Base-by-base conservation (phyloP, 2,888 invertebrate species). In the Cantharis rufa region DNA sequence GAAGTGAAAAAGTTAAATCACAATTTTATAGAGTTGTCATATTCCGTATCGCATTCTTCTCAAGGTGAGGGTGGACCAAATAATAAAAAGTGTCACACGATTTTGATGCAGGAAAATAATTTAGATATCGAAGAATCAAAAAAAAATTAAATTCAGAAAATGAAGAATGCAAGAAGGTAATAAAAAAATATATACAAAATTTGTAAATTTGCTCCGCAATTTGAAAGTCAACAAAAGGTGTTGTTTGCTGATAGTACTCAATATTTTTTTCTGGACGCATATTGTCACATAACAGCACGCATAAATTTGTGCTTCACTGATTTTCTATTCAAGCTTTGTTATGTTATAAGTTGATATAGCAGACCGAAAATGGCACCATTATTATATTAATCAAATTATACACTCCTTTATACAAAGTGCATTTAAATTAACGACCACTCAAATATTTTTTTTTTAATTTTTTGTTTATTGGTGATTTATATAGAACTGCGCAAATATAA, bases 11-110 rank as follows among this genome's bases (percentile, higher is more conserved):
- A 82, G 81, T 79, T 80, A 82, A 81, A 84, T 84, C 82, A 81
- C 82, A 82, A 80, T 83, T 83, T 84, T 84, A 85, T 85, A 82
- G 81, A 84, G 83, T 83, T 81, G 82, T 84, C 82, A 81, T 81
- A 80, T 76, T 79, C 80, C 80, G 78, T 69, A 74, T 66, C 68
- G 70, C 48, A 75, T 18, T 66, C 66, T 48, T 71, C 64, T 71
- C 24, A 71, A 75, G 69, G 75, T 62, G 78, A 75, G 72, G 78
- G 78, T 62, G 78, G 75, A 15, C 24, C 13, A 13, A 66, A 48
- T 48, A 48, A 66, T 66, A 13, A 66, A 64, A 66, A 24, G 13
- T 66, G 64, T 66, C 64, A 66, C 64, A 66, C 64, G 64, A 21
- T 10, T 66, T 66, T 66, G 18, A 66, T 66, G 64, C 24, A 21